These are phyloP conservation scores for Gymnodraco acuticeps DNA, from an alignment of 2,797 vertebrate genomes.

Conservation along the genomic window DNA sequence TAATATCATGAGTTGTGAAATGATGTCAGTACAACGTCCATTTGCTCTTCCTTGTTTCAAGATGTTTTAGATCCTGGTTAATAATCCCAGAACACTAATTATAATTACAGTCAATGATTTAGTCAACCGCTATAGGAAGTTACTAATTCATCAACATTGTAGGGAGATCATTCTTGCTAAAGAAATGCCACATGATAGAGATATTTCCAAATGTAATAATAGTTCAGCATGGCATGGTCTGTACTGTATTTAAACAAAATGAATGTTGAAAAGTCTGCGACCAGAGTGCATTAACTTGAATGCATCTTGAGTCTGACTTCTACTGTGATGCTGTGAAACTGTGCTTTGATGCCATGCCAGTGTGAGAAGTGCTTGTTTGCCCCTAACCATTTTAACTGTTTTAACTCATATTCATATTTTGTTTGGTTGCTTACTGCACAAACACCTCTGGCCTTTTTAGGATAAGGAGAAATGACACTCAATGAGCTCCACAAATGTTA, in stretches of 20 bases:
- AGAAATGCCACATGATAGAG: neutral
- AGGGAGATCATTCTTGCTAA: neutral
- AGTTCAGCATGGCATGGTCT: constrained; percentile 62
- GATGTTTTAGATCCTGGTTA: no score
- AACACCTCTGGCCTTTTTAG: constrained; percentile 48
- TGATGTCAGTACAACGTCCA: neutral
- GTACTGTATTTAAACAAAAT: constrained; percentile 20
- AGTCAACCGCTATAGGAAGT: neutral
- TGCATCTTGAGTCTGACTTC: constrained; percentile 59
- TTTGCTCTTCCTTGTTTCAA: neutral
- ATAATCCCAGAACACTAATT: neutral
- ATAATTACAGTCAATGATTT: neutral
- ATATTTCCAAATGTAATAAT: constrained; percentile 13
- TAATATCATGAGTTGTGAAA: neutral
- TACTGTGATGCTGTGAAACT: constrained; percentile 40
- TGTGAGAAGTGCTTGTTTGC: constrained; percentile 62
- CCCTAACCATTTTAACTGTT: constrained; percentile 68
- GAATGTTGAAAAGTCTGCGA: constrained; percentile 35
- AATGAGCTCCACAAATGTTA: constrained; percentile 50
- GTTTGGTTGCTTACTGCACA: constrained; percentile 63
- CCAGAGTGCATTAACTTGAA: constrained; percentile 47
- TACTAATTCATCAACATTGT: neutral
- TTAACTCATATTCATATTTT: constrained; percentile 52
- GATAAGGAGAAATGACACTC: constrained; percentile 74
- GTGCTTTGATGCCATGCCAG: constrained; percentile 50